Conservation (phyloP, 2,888 invertebrate genomes). For the Drosophila histrio region DNA sequence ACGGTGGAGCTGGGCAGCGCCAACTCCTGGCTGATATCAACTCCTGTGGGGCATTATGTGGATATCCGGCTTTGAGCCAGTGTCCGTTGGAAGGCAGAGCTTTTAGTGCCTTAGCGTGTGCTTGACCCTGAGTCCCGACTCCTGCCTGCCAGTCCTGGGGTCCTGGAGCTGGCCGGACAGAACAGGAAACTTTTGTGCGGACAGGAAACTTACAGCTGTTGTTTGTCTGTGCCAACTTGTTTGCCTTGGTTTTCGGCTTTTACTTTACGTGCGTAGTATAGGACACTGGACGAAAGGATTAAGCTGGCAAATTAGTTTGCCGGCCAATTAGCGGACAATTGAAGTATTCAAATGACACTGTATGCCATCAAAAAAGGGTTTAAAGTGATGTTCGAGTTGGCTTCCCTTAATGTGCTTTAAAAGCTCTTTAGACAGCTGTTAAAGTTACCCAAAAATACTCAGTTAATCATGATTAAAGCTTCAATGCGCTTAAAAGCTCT, state of each 20-base stretch:
- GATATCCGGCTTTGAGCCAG: constrained; percentile 65
- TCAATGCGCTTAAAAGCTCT: constrained; percentile 7
- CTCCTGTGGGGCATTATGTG: constrained; percentile 43
- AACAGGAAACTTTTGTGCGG: constrained; percentile 39
- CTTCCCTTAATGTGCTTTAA: background rate
- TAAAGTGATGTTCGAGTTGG: background rate
- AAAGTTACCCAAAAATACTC: background rate
- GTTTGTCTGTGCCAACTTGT: constrained; percentile 27
- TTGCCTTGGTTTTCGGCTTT: constrained; percentile 24
- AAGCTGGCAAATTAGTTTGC: constrained; percentile 18
- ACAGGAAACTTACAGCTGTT: constrained; percentile 47
- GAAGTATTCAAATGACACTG: background rate
- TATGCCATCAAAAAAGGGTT: background rate
- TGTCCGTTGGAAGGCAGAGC: constrained; percentile 46
- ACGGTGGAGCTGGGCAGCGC: constrained; percentile 46
- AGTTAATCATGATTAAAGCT: background rate
- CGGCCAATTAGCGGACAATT: constrained; percentile 43
- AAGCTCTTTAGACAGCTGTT: background rate
- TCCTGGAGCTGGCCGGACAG: background rate
- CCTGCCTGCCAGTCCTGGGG: background rate
- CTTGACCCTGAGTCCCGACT: constrained; percentile 40
- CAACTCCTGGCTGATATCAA: constrained; percentile 27
- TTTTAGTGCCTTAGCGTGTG: constrained; percentile 62
- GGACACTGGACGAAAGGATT: constrained; percentile 2
- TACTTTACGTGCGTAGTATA: background rate